phyloP scores from a whole-genome alignment of 2,113 vertebrate species.

The Rhadina sibilatrix region DNA sequence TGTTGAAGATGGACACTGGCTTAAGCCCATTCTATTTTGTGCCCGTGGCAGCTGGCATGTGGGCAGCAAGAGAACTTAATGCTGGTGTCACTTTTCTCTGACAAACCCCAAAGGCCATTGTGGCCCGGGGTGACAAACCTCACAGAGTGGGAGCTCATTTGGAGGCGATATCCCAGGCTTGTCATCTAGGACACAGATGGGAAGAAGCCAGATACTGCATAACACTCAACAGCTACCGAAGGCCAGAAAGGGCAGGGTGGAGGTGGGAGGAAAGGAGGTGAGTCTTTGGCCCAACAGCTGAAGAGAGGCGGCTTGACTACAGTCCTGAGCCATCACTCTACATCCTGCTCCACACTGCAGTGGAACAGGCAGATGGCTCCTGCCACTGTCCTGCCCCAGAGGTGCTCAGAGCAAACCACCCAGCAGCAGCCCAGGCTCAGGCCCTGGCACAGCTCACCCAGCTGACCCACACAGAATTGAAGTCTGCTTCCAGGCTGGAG shows the following conservation, averaged over 20 bases:
- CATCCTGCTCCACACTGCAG: accelerated
- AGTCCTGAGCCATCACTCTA: not conserved
- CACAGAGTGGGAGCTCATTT: not conserved
- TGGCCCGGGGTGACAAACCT: not conserved
- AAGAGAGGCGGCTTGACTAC: not conserved
- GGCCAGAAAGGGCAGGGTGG: not conserved
- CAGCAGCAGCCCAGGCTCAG: not conserved
- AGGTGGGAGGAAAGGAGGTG: not conserved
- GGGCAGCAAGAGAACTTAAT: not conserved
- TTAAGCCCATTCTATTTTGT: not conserved
- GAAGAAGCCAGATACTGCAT: not conserved
- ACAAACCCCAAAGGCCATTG: not conserved
- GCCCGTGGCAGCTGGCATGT: not conserved
- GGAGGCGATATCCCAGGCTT: not conserved
- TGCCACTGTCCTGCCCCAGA: not conserved
- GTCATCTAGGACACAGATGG: not conserved
- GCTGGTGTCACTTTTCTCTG: not conserved
- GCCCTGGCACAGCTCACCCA: not conserved
- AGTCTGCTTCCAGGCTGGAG: not conserved
- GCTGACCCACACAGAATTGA: accelerated
- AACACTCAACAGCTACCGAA: not conserved
- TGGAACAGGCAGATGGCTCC: not conserved
- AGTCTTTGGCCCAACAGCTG: not conserved
- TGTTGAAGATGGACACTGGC: not conserved
- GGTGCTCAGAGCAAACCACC: not conserved